Base-by-base conservation (phyloP, 2,797 vertebrate genomes). In the Diplodus puntazzo region DNA sequence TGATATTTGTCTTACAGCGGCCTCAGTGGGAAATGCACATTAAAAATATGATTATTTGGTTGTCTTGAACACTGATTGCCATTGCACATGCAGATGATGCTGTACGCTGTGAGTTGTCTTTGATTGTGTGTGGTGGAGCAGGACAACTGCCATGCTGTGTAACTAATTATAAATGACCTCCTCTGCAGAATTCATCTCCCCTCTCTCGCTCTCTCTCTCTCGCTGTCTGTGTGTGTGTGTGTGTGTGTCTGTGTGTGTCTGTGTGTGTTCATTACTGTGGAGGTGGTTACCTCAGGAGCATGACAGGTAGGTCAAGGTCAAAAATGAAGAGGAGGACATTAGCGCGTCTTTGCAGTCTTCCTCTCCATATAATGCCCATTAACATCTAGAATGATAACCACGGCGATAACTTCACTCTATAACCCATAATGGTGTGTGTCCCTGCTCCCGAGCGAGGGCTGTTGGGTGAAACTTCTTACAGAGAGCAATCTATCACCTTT, bases 131-230 rank as follows among this genome's bases (percentile, higher is more conserved):
- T 84, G 79, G 73, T 23, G 16, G 80, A 80, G 77, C 80, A 73
- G 82, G 75, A 75, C 88, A 59, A 61, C 77, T 81, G 75, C 87
- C 91, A 57, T 75, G 83, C 83, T 88, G 82, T 70, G 87, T 60
- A 81, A 80, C 84, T 90, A 91, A 94, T 94, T 93, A 92, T 88
- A 92, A 92, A 92, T 81, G 82, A 78, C 74, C 87, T 88, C 75
- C 76, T 90, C 80, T 78, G 75, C 77, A 69, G 81, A 90, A 81
- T 87, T 76, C 79, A 88, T 91, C 62, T 66, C 82, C 82, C 73
- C 65, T 34, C 30, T 34, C 30, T 34, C 30, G 7, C 30, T 34
- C 30, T 30, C 30, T 30, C 30, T 30, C 30, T 30, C 30, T 30
- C 30, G 3, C 30, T 30, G 3, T 5, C 30, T 53, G 70, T 63